Evolutionary conservation across 2,113 vertebrate genomes (phyloP).

Genomic region (Proterorhinus semilunaris): DNA sequence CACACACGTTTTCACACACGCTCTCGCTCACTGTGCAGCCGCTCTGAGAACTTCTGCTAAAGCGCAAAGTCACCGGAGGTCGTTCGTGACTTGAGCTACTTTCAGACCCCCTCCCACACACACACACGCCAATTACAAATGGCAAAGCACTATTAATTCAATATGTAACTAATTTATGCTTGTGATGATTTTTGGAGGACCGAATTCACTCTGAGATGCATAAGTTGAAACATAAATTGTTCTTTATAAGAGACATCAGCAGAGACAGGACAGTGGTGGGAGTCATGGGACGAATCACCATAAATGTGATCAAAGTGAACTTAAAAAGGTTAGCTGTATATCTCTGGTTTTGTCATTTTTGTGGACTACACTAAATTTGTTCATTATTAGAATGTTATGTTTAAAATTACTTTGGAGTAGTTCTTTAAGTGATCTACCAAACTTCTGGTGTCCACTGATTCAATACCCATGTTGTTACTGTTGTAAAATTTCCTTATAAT

Average conservation of each 20-base stretch:
- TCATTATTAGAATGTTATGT: not conserved
- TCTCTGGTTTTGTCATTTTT: constrained; percentile 1
- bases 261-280: not conserved
- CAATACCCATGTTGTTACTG: constrained; percentile 4
- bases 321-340: not conserved
- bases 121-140: constrained; percentile 37
- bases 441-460: not conserved
- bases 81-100: constrained; percentile 61
- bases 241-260: not conserved
- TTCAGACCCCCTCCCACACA: constrained; percentile 44
- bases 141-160: not conserved
- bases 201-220: not conserved
- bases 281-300: too few relatives aligned
- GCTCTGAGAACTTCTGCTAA: constrained; percentile 35
- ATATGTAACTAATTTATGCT: not conserved
- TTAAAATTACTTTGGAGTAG: not conserved
- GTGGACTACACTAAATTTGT: not conserved
- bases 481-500: constrained; percentile 5
- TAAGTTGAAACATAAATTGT: not conserved
- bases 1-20: constrained; percentile 27
- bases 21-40: constrained; percentile 6
- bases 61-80: constrained; percentile 50
- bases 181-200: not conserved
- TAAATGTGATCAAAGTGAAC: not conserved
- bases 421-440: not conserved